phyloP scores from a whole-genome alignment of 2,888 invertebrate species.

The Pteria penguin region DNA sequence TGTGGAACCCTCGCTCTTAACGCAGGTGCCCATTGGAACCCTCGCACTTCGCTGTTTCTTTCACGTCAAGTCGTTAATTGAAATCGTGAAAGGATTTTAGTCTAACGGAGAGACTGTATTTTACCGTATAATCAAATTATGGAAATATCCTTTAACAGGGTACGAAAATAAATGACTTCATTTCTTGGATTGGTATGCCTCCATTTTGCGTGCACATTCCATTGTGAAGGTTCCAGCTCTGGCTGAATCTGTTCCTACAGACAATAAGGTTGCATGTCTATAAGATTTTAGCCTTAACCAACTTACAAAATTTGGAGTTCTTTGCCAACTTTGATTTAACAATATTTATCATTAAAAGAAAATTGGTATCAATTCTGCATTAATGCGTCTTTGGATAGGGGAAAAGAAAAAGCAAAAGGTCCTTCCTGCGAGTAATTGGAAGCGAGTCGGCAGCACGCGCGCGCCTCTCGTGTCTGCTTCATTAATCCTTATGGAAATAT shows the following conservation, averaged over 20 bases:
- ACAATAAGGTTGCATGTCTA: background rate
- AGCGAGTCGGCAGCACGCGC: conserved; percentile 24
- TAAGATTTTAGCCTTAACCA: background rate
- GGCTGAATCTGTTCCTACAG: background rate
- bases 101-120: conserved; percentile 71
- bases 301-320: background rate
- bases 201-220: conserved; percentile 27
- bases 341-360: conserved; percentile 11
- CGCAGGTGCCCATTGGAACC: conserved; percentile 5
- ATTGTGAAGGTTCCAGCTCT: conserved; percentile 33
- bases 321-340: conserved; percentile 5
- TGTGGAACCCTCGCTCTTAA: too few species aligned
- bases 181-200: conserved; percentile 10
- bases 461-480: conserved; percentile 37
- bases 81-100: conserved; percentile 65
- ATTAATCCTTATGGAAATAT: conserved; percentile 40
- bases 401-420: conserved; percentile 17
- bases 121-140: conserved; percentile 71
- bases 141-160: conserved; percentile 45
- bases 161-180: conserved; percentile 8
- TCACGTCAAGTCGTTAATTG: conserved; percentile 64
- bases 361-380: conserved; percentile 63
- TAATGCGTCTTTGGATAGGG: conserved; percentile 39
- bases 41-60: background rate
- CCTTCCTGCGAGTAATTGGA: conserved; percentile 14